Conservation (phyloP, 2,113 vertebrate species). For the Hippocampus guttulatus region DNA sequence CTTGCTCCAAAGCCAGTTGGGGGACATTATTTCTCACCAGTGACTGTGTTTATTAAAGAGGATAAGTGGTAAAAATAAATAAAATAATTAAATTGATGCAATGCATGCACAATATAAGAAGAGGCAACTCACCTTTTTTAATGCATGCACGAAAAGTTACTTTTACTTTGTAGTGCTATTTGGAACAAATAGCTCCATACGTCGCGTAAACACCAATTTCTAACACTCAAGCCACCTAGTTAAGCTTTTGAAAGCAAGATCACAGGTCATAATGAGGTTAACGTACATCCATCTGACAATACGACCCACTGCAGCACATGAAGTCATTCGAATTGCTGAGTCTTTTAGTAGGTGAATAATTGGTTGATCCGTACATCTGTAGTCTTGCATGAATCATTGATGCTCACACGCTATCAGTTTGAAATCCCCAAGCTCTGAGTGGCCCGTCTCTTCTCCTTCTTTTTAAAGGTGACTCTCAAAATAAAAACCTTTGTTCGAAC, state of each 20-base stretch:
- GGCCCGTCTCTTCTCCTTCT: conserved; percentile 12
- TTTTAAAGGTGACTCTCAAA: conserved; percentile 23
- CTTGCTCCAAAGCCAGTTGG: not conserved
- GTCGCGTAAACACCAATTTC: not conserved
- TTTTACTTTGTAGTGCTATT: not conserved
- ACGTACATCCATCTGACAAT: conserved; percentile 30
- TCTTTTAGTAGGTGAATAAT: conserved; percentile 31
- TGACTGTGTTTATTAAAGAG: not conserved
- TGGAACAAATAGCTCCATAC: not conserved
- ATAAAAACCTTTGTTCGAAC: conserved; percentile 15
- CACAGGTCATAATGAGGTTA: conserved; percentile 29
- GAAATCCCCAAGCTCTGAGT: conserved; percentile 9
- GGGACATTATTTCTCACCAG: not conserved
- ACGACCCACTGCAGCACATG: conserved; percentile 21
- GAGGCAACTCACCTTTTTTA: not conserved
- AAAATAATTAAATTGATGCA: not conserved
- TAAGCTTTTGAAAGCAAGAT: conserved; percentile 16
- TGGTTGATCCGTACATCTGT: conserved; percentile 37
- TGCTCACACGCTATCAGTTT: conserved; percentile 10
- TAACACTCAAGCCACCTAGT: not conserved
- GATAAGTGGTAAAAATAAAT: not conserved
- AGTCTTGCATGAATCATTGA: conserved; percentile 45
- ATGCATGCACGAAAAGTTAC: not conserved
- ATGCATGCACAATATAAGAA: not conserved
- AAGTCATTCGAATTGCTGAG: conserved; percentile 25